Base-by-base conservation (phyloP, 2,888 invertebrate genomes). In the Hyles lineata region DNA sequence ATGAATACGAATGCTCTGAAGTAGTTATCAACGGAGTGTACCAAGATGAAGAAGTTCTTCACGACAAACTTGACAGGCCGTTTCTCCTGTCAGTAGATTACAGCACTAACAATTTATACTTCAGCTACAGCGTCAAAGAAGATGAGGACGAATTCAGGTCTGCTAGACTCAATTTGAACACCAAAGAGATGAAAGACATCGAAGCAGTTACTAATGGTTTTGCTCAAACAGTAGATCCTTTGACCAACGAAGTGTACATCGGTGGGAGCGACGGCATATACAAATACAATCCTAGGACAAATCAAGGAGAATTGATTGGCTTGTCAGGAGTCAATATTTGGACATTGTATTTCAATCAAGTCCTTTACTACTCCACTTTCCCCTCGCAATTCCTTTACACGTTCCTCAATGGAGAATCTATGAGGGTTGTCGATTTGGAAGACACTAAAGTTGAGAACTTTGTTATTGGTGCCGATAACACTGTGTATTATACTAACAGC, bases 361-460 rank as follows among this genome's bases (percentile, higher is more conserved):
- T 81, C 0, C 25, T 92, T 0, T 93, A 91, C 74, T 93, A 82
- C 74, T 87, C 89, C 0, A 80, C 82, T 9, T 92, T 86, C 60
- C 93, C 93, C 0, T 80, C 84, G 0, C 91, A 91, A 71, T 88
- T 91, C 72, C 52, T 93, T 0, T 91, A 88, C 73, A 84, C 84
- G 0, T 76, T 86, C 8, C 74, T 78, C 1, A 80, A 91, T 62
- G 91, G 87, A 0, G 78, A 85, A 72, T 74, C 83, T 1, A 75
- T 55, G 3, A 84, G 89, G 71, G 89, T 89, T 43, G 76, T 79
- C 71, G 92, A 92, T 75, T 81, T 93, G 15, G 90, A 93, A 85
- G 90, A 92, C 61, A 90, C 89, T 0, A 91, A 91, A 82, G 89
- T 92, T 0, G 90, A 90, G 70, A 83, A 85, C 25, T 91, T 93